phyloP scores from a whole-genome alignment of 2,797 vertebrate species.

The Tenualosa thibaudeaui region DNA sequence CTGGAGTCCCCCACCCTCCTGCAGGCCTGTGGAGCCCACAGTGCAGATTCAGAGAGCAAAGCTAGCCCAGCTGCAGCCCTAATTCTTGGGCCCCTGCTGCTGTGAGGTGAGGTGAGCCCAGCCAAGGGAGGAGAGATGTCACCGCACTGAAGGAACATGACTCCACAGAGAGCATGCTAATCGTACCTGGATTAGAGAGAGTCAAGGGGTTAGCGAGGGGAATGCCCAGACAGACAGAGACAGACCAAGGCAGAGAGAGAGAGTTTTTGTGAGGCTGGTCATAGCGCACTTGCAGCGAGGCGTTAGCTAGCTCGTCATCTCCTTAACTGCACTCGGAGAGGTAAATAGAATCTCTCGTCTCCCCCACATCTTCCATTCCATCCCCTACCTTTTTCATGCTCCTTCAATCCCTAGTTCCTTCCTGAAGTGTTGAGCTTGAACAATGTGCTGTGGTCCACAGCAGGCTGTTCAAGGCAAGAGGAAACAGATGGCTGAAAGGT shows the following conservation, averaged over 20 bases:
- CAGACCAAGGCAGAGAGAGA: not conserved
- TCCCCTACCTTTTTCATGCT: not conserved
- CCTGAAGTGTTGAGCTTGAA: conserved; percentile 24
- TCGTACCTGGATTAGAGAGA: conserved; percentile 35
- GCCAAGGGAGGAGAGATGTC: conserved; percentile 28
- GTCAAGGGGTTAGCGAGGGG: conserved; percentile 1
- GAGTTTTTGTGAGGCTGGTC: not conserved
- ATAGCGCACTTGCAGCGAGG: not conserved
- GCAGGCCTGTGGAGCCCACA: not conserved
- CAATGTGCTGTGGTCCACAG: conserved; percentile 31
- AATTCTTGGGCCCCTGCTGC: conserved; percentile 26
- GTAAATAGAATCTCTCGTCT: not conserved
- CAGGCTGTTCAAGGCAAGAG: conserved; percentile 24
- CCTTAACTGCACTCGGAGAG: not conserved
- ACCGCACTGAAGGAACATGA: conserved; percentile 22
- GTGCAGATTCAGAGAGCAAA: not conserved
- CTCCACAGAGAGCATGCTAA: conserved; percentile 23
- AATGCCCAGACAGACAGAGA: not conserved
- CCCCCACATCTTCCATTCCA: not conserved
- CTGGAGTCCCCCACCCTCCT: not conserved
- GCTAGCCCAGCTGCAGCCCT: conserved; percentile 23
- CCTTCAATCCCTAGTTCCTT: not conserved
- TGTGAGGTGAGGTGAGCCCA: conserved; percentile 9
- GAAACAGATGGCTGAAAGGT: conserved; percentile 51
- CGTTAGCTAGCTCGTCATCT: not conserved